These are phyloP conservation scores for Bathynomus jamesi DNA, from an alignment of 1,140 invertebrate genomes.

Conservation along the genomic window DNA sequence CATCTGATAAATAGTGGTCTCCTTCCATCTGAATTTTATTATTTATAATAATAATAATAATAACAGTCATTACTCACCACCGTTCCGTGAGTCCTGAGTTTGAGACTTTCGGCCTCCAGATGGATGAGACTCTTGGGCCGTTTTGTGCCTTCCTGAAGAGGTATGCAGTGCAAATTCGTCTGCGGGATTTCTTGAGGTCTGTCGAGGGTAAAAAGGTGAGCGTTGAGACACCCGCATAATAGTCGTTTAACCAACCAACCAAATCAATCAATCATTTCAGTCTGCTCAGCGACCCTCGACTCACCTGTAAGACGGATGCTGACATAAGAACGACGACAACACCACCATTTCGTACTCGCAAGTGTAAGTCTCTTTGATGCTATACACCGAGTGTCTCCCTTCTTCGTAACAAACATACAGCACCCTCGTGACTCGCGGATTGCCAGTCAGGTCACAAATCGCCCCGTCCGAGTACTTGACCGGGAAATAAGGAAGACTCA, in stretches of 20 bases:
- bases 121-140: conserved; percentile 64
- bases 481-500: conserved; percentile 63
- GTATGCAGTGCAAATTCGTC: conserved; percentile 28
- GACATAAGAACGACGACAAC: conserved; percentile 72
- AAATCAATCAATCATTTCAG: too few relatives aligned
- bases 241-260: too few relatives aligned
- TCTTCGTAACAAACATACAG: conserved; percentile 70
- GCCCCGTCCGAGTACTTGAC: conserved; percentile 65
- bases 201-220: conserved; percentile 12
- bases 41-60: conserved; percentile 1
- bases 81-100: conserved; percentile 43
- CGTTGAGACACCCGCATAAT: too few relatives aligned
- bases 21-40: too few relatives aligned
- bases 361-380: conserved; percentile 82
- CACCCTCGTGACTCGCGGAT: conserved; percentile 68
- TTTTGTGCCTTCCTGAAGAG: conserved; percentile 48
- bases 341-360: conserved; percentile 91
- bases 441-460: conserved; percentile 79
- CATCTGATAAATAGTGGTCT: too few relatives aligned
- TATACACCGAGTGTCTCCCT: conserved; percentile 72
- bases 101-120: conserved; percentile 62
- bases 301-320: conserved; percentile 76
- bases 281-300: too few relatives aligned
- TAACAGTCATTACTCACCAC: background rate
- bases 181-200: conserved; percentile 27